Evolutionary conservation across 2,888 invertebrate genomes (phyloP).

Genomic region (Branchipolynoe longqiensis): DNA sequence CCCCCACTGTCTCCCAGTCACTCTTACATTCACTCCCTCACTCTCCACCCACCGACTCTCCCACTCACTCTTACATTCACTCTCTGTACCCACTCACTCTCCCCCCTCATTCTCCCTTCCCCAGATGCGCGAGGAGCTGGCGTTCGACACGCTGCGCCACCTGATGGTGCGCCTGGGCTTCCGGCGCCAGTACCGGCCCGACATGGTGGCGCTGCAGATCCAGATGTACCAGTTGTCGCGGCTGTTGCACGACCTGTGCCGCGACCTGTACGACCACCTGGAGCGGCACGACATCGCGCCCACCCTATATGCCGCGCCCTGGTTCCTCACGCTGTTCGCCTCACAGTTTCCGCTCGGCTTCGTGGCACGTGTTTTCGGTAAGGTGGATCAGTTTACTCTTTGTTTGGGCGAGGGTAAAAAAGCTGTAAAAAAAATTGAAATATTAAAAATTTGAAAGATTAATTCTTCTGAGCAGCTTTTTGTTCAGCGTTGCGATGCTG

Average conservation of each 20-base stretch:
- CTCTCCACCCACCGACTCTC: too few relatives aligned
- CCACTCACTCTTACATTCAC: too few relatives aligned
- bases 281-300: constrained; percentile 92
- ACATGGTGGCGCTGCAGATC: constrained; percentile 95
- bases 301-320: constrained; percentile 96
- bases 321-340: constrained; percentile 97
- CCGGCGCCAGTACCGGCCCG: constrained; percentile 94
- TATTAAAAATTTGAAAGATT: too few relatives aligned
- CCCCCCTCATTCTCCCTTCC: too few relatives aligned
- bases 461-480: too few relatives aligned
- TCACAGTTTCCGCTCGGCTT: constrained; percentile 98
- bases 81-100: too few relatives aligned
- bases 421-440: too few relatives aligned
- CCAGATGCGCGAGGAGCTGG: constrained; percentile 95
- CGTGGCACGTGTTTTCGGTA: constrained; percentile 95
- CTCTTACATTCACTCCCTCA: too few relatives aligned
- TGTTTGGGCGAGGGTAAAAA: too few relatives aligned
- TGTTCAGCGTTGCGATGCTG: too few relatives aligned
- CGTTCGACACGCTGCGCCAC: constrained; percentile 93
- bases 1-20: too few relatives aligned
- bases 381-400: too few relatives aligned
- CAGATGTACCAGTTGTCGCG: constrained; percentile 96
- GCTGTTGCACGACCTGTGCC: constrained; percentile 88
- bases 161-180: constrained; percentile 95
- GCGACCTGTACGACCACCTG: constrained; percentile 92